These are phyloP conservation scores for Antheraea pernyi DNA, from an alignment of 1,140 invertebrate species.

Conservation along the genomic window DNA sequence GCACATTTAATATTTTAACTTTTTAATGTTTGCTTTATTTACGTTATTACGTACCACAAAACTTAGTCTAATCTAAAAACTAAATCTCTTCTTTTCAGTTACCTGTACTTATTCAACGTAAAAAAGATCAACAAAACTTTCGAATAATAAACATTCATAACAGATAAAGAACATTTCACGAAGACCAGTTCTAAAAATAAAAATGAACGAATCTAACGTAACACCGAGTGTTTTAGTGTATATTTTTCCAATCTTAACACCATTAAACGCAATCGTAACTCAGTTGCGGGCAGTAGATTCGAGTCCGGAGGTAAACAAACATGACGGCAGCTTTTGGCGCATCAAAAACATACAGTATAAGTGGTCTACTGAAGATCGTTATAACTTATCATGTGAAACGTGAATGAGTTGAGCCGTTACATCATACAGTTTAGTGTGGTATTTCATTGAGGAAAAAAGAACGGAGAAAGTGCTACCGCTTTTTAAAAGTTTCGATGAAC, in stretches of 20 bases:
- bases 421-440: not conserved
- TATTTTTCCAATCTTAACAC: slow-evolving; percentile 17
- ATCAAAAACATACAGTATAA: not conserved
- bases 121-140: too few species aligned
- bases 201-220: slow-evolving; percentile 7
- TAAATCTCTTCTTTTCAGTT: too few species aligned
- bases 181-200: slow-evolving; percentile 11
- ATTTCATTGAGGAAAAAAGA: not conserved
- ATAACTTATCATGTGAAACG: not conserved
- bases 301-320: slow-evolving; percentile 14
- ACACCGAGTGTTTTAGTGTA: slow-evolving; percentile 12
- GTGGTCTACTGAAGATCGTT: not conserved
- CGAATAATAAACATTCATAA: not conserved
- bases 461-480: not conserved
- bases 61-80: too few species aligned
- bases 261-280: slow-evolving; percentile 17
- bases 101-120: too few species aligned
- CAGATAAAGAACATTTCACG: not conserved
- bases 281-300: slow-evolving; percentile 20
- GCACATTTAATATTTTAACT: too few species aligned
- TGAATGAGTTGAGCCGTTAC: not conserved
- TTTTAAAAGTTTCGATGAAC: not conserved
- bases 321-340: not conserved
- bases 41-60: too few species aligned
- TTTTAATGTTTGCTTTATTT: too few species aligned